phyloP scores from a whole-genome alignment of 2,888 invertebrate genomes.

The Thelaira solivaga region DNA sequence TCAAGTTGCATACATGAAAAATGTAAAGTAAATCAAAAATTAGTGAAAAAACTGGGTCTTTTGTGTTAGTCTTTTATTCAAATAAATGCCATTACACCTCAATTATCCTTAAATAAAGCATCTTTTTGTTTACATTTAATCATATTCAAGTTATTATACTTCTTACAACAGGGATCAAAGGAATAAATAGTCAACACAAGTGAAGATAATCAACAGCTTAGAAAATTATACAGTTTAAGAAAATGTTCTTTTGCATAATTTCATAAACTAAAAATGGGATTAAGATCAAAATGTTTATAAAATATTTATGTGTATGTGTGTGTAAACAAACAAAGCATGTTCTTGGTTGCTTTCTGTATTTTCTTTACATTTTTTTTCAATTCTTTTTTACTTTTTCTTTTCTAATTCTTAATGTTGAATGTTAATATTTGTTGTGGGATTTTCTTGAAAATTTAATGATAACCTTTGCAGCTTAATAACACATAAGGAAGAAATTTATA shows the following conservation, averaged over 20 bases:
- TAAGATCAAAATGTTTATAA: constrained; percentile 35
- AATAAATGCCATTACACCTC: neutral
- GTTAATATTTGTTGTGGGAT: constrained; percentile 26
- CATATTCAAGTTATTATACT: neutral
- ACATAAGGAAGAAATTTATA: neutral
- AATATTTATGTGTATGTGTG: too few species aligned
- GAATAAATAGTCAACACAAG: too few species aligned
- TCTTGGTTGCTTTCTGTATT: too few species aligned
- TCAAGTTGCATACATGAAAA: too few species aligned
- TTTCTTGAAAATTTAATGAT: constrained; percentile 38
- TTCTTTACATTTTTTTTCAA: constrained; percentile 16
- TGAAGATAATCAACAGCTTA: constrained; percentile 12
- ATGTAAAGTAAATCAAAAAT: too few species aligned
- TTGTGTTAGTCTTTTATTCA: too few species aligned
- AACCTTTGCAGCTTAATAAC: constrained; percentile 22
- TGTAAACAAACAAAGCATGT: too few species aligned
- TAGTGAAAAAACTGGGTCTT: too few species aligned
- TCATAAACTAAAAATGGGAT: constrained; percentile 24
- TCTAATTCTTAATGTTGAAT: neutral
- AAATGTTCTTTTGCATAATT: constrained; percentile 38
- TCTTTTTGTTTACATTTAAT: constrained; percentile 10
- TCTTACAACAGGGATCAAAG: neutral
- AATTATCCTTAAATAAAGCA: constrained; percentile 3
- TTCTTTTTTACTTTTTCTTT: neutral
- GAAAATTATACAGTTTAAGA: constrained; percentile 31